Evolutionary conservation across 2,888 invertebrate species (phyloP), one percentile per base, ranked within the genome.

Genomic region (Nemotelus nigrinus): DNA sequence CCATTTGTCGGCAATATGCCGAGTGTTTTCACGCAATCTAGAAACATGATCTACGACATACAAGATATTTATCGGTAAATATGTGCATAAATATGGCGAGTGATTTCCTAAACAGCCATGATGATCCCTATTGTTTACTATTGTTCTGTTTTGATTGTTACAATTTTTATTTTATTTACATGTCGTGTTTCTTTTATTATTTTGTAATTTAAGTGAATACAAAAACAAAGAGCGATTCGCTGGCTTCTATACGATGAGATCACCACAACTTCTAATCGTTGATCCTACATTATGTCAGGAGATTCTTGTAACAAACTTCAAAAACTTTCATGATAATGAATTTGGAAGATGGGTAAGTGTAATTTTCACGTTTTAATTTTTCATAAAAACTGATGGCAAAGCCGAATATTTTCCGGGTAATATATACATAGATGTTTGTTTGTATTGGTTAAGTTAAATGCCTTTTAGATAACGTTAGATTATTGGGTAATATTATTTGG

Each of bases 251-350:
- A 82, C 81, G 4, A 80, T 84, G 3, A 83, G 84, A 1, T 81
- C 76, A 0, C 88, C 89, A 0, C 80, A 86, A 10, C 76, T 88
- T 2, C 4, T 89, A 7, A 44, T 88, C 0, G 78, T 84, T 2
- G 88, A 83, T 79, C 86, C 86, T 0, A 84, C 87, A 44, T 10
- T 74, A n/a, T 4, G 25, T 50, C 74, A 74, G 50, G 84, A 85
- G 2, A 81, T 89, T 1, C 82, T 87, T 8, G 86, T 89, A 6
- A 85, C 83, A 8, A 86, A 88, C 57, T 89, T 89, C 43, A 84
- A 85, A 6, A 78, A 82, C 55, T 88, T 87, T 70, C 85, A 85
- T 47, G 87, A 87, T 67, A 74, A 74, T 48, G 74, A 74, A n/a
- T 41, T 60, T 5, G 43, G 47, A 8, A 48, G 3, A 50, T 10